Evolutionary conservation across 2,888 invertebrate genomes (phyloP).

Genomic region (Microctonus hyperodae): DNA sequence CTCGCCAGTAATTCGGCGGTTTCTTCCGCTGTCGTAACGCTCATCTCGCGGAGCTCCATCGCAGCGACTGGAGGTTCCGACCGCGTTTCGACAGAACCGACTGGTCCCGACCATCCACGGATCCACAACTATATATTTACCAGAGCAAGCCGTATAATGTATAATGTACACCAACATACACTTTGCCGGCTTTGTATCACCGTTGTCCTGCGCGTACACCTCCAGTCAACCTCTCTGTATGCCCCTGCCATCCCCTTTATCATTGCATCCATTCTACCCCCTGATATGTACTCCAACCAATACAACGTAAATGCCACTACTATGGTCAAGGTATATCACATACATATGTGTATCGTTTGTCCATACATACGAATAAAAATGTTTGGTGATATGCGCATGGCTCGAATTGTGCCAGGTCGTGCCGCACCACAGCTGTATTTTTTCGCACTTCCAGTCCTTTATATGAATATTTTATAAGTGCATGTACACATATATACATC

Average conservation of each 20-base stretch:
- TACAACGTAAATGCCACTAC: background rate
- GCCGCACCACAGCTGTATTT: background rate
- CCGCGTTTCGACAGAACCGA: background rate
- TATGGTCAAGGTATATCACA: background rate
- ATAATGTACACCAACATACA: background rate
- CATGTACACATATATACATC: background rate
- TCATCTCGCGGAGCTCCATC: slow-evolving; percentile 58
- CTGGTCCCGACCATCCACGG: background rate
- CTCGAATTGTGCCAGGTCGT: background rate
- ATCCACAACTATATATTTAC: background rate
- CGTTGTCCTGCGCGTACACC: background rate
- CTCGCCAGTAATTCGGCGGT: slow-evolving; percentile 51
- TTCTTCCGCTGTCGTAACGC: slow-evolving; percentile 50
- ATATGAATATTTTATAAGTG: background rate
- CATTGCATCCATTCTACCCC: background rate
- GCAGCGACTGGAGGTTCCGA: slow-evolving; percentile 38
- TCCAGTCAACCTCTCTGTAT: background rate
- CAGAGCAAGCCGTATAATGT: background rate
- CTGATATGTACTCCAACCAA: background rate
- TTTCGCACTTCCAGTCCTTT: background rate
- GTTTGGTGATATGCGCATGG: slow-evolving; percentile 3
- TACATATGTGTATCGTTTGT: background rate
- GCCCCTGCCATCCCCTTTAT: background rate
- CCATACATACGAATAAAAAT: background rate
- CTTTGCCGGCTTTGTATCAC: background rate